Evolutionary conservation across 2,113 vertebrate species (phyloP).

Genomic region (Sebastes fasciatus): DNA sequence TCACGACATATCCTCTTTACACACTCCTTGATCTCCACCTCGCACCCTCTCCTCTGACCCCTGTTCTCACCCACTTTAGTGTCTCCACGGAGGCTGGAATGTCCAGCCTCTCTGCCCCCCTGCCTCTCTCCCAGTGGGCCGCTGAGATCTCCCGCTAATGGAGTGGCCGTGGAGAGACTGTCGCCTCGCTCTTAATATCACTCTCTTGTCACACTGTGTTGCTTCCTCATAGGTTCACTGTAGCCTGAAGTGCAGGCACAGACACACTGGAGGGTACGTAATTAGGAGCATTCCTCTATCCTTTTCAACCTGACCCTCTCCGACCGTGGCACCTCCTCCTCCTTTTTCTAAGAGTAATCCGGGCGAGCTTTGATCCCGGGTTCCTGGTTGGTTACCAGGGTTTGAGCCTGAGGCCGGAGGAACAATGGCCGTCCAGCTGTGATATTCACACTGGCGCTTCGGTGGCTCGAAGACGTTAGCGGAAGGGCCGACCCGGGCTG

Average conservation of each 20-base stretch:
- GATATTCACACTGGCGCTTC: conserved; percentile 78
- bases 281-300: conserved; percentile 88
- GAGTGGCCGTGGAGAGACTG: conserved; percentile 67
- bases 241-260: conserved; percentile 79
- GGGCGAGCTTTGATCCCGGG: conserved; percentile 86
- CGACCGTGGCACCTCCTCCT: conserved; percentile 70
- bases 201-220: conserved; percentile 78
- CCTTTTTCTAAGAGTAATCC: conserved; percentile 81
- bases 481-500: conserved; percentile 56
- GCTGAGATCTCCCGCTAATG: conserved; percentile 62
- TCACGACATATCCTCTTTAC: conserved; percentile 76
- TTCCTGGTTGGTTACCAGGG: conserved; percentile 72
- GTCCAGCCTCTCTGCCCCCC: conserved; percentile 49
- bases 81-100: conserved; percentile 66
- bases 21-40: conserved; percentile 75
- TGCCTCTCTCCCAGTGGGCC: conserved; percentile 42
- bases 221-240: conserved; percentile 79
- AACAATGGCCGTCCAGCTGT: conserved; percentile 85
- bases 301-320: conserved; percentile 79
- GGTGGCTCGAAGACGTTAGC: conserved; percentile 68
- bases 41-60: conserved; percentile 57
- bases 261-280: conserved; percentile 80
- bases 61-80: conserved; percentile 68
- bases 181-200: conserved; percentile 80
- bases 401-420: conserved; percentile 67